These are phyloP conservation scores for Junonia oenone DNA, from an alignment of 2,888 invertebrate species.

Conservation along the genomic window DNA sequence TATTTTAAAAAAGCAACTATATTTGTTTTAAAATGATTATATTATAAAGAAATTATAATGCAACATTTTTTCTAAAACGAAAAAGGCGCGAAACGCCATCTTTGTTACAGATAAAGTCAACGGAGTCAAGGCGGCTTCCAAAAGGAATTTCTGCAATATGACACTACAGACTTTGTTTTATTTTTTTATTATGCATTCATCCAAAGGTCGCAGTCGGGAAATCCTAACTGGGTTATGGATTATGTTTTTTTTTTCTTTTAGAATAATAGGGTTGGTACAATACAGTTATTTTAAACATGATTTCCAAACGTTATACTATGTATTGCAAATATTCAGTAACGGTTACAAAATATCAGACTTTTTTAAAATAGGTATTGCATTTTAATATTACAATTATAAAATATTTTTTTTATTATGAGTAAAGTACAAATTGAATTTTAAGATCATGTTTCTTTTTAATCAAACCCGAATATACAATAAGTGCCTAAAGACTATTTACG, in stretches of 20 bases:
- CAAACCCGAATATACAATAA: no score
- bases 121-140: constrained; percentile 32
- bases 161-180: constrained; percentile 9
- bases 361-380: no score
- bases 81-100: constrained; percentile 39
- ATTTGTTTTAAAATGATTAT: no score
- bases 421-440: no score
- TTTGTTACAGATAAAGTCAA: constrained; percentile 33
- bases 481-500: no score
- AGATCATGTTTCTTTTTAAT: no score
- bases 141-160: constrained; percentile 28
- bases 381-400: no score
- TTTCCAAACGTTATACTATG: no score
- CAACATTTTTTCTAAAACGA: neutral
- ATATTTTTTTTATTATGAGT: no score
- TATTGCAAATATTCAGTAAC: no score
- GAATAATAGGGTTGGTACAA: constrained; percentile 7
- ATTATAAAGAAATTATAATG: neutral
- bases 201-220: constrained; percentile 16
- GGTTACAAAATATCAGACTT: no score
- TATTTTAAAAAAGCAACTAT: no score
- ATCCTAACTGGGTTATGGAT: constrained; percentile 8
- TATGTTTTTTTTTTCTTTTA: neutral
- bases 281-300: neutral
- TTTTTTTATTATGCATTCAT: constrained; percentile 5